Percentiles rank a stretch among this genome's conserved stretches.
Evolutionary conservation across 2,113 vertebrate genomes (phyloP).

Genomic region (Myanophis thanlyinensis): DNA sequence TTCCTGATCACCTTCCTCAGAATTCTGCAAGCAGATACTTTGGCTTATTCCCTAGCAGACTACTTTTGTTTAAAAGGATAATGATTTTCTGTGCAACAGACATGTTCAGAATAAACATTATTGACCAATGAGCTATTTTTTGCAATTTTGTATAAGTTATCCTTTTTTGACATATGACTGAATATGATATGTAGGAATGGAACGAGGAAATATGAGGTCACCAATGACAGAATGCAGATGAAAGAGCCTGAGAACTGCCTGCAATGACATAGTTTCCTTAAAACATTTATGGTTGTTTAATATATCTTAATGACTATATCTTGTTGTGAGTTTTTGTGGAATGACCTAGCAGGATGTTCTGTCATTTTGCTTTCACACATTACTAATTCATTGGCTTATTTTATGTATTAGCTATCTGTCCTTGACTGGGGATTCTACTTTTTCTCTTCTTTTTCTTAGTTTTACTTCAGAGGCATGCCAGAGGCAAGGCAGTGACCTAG

Average conservation of each 20-base stretch:
- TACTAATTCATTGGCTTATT: not conserved
- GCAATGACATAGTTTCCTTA: slow-evolving; percentile 2
- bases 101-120: slow-evolving; percentile 39
- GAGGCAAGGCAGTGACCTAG: not conserved
- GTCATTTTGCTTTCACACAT: not conserved
- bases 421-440: not conserved
- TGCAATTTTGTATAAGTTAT: slow-evolving; percentile 31
- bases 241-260: slow-evolving; percentile 15
- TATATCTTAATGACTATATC: not conserved
- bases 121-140: slow-evolving; percentile 53
- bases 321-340: not conserved
- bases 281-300: not conserved
- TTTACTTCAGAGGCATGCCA: not conserved
- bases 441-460: not conserved
- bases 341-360: not conserved
- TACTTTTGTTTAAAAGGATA: slow-evolving; percentile 41
- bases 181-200: slow-evolving; percentile 61
- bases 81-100: slow-evolving; percentile 2
- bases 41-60: slow-evolving; percentile 33
- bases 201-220: slow-evolving; percentile 74
- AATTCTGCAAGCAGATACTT: slow-evolving; percentile 46
- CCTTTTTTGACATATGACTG: slow-evolving; percentile 44
- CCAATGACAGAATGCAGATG: slow-evolving; percentile 43
- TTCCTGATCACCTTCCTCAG: slow-evolving; percentile 68
- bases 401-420: not conserved